Conservation (phyloP, 2,888 invertebrate genomes). For the Pyrrhia umbra region DNA sequence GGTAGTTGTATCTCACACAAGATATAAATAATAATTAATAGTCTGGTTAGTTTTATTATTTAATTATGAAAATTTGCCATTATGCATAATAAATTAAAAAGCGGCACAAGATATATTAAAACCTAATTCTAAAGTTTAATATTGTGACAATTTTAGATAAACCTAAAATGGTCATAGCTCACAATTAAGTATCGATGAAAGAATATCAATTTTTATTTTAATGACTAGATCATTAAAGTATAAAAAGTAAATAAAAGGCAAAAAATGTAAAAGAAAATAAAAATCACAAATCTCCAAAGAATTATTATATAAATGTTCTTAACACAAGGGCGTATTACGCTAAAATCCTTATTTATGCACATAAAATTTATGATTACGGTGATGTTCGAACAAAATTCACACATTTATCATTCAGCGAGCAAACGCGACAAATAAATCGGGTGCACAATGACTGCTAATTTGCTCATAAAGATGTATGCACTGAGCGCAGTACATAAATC, state of each 20-base stretch:
- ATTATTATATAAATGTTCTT: slow-evolving; percentile 21
- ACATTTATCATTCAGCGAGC: slow-evolving; percentile 83
- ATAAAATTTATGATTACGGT: slow-evolving; percentile 65
- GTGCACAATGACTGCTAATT: slow-evolving; percentile 89
- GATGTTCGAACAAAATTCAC: slow-evolving; percentile 77
- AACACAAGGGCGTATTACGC: slow-evolving; percentile 29
- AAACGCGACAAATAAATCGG: slow-evolving; percentile 84
- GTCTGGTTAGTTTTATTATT: slow-evolving; percentile 44
- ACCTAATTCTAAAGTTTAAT: slow-evolving; percentile 11
- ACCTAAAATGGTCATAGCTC: neutral
- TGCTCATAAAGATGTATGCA: slow-evolving; percentile 89
- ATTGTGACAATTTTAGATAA: neutral
- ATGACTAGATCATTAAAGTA: neutral
- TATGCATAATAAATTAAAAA: slow-evolving; percentile 30
- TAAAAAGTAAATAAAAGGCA: neutral
- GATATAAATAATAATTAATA: no score
- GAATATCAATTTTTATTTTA: neutral
- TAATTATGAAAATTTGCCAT: slow-evolving; percentile 46
- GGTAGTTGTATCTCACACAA: no score
- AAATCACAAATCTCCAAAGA: slow-evolving; percentile 10
- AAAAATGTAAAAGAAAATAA: neutral
- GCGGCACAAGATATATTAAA: slow-evolving; percentile 21
- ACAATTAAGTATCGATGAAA: neutral
- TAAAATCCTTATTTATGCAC: slow-evolving; percentile 62
- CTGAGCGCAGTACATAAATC: slow-evolving; percentile 85